A percentile compares a stretch with the other conserved stretches of the same genome.
These are phyloP conservation scores for Alloscopus bannaensis DNA, from an alignment of 2,888 invertebrate species.

Conservation along the genomic window DNA sequence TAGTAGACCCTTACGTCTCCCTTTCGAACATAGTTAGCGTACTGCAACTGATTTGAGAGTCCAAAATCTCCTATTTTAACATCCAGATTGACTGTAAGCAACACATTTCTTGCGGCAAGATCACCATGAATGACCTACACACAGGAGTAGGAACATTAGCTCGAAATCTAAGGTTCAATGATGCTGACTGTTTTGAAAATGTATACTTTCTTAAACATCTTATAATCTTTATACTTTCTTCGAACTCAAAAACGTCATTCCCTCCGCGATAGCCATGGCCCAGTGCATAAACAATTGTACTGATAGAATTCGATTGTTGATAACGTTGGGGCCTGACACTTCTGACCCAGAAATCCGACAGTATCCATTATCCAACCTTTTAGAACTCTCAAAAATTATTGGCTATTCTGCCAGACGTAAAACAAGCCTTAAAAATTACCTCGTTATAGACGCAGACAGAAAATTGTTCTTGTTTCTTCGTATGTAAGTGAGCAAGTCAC, in stretches of 20 bases:
- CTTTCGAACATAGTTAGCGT: slow-evolving; percentile 40
- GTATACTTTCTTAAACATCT: not conserved
- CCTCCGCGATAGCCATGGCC: slow-evolving; percentile 44
- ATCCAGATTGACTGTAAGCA: slow-evolving; percentile 28
- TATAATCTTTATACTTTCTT: no score
- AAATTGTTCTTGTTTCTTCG: not conserved
- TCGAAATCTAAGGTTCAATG: not conserved
- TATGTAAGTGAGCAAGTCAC: slow-evolving; percentile 48
- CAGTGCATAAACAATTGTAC: slow-evolving; percentile 32
- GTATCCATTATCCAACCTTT: slow-evolving; percentile 28
- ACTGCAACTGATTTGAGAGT: slow-evolving; percentile 37
- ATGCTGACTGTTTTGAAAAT: not conserved
- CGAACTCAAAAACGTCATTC: slow-evolving; percentile 39
- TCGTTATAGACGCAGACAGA: not conserved
- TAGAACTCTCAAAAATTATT: not conserved
- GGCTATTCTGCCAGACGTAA: not conserved
- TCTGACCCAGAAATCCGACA: slow-evolving; percentile 9
- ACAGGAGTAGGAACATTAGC: not conserved
- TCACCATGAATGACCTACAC: slow-evolving; percentile 48
- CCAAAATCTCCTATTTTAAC: slow-evolving; percentile 54
- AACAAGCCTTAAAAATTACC: not conserved
- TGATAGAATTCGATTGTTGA: slow-evolving; percentile 26
- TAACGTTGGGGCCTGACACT: no score
- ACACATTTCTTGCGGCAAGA: slow-evolving; percentile 47
- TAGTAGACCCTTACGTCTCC: slow-evolving; percentile 23